Conservation (phyloP, 2,888 invertebrate species). For the Neria commutata region DNA sequence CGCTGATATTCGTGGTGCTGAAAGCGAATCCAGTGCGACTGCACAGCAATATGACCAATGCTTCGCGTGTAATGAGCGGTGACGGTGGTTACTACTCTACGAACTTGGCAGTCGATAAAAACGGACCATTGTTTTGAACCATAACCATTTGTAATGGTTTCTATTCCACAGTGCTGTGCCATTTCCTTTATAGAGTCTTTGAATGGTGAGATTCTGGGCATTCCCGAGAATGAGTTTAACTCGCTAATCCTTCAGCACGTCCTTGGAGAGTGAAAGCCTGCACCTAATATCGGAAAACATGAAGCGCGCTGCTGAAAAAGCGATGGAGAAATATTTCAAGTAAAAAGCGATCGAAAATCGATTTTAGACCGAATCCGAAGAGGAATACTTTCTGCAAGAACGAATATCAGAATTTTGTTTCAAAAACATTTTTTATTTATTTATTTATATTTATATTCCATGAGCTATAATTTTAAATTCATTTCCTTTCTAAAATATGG, state of each 20-base stretch:
- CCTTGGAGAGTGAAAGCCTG: conserved; percentile 83
- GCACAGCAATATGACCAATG: conserved; percentile 97
- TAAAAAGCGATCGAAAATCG: no score
- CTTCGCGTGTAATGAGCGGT: conserved; percentile 91
- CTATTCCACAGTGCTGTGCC: conserved; percentile 85
- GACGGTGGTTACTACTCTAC: conserved; percentile 99
- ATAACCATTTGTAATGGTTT: conserved; percentile 10
- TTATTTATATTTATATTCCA: no score
- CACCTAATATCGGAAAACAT: conserved; percentile 84
- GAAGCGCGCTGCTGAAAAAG: conserved; percentile 69
- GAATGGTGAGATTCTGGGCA: conserved; percentile 89
- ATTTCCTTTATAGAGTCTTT: conserved; percentile 97
- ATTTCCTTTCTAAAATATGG: no score
- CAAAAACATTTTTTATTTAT: no score
- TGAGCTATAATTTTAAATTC: no score
- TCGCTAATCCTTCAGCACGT: conserved; percentile 89
- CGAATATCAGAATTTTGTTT: no score
- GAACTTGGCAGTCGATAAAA: conserved; percentile 74
- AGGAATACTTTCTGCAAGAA: no score
- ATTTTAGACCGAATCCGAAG: no score
- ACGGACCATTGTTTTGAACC: background rate
- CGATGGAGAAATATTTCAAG: conserved; percentile 70
- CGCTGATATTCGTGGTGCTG: conserved; percentile 94
- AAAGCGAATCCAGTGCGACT: conserved; percentile 97
- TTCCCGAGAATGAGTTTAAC: conserved; percentile 91